Evolutionary conservation across 2,797 vertebrate genomes (phyloP).

Genomic region (Lacerta bilineata): DNA sequence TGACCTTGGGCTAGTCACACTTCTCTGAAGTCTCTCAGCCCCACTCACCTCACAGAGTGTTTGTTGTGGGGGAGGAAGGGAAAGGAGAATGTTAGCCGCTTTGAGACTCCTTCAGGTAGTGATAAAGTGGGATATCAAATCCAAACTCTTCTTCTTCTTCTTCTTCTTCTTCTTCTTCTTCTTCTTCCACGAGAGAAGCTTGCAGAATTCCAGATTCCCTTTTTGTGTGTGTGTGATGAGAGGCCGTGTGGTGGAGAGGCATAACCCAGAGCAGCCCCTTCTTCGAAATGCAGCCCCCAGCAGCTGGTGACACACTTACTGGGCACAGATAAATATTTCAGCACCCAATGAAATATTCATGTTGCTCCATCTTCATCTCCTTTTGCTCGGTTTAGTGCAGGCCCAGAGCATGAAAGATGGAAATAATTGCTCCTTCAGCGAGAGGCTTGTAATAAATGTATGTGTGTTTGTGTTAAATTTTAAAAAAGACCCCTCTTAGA

Average conservation of each 20-base stretch:
- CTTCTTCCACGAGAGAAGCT: background rate
- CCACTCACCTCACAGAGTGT: no score
- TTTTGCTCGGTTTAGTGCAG: background rate
- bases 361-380: conserved; percentile 26
- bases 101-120: no score
- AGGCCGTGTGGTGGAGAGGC: background rate
- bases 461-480: background rate
- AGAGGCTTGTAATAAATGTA: background rate
- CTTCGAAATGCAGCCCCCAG: background rate
- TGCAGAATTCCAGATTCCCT: background rate
- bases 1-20: no score
- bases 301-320: background rate
- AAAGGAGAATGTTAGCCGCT: no score
- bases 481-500: background rate
- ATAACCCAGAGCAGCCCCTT: background rate
- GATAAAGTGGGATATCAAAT: no score
- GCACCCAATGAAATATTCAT: conserved; percentile 28
- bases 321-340: conserved; percentile 44
- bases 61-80: no score
- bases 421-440: conserved; percentile 11
- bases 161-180: no score
- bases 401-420: background rate
- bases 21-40: no score
- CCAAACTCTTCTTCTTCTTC: no score
- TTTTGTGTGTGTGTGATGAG: background rate